Evolutionary conservation across 2,888 invertebrate genomes (phyloP).

Genomic region (Malachius bipustulatus): DNA sequence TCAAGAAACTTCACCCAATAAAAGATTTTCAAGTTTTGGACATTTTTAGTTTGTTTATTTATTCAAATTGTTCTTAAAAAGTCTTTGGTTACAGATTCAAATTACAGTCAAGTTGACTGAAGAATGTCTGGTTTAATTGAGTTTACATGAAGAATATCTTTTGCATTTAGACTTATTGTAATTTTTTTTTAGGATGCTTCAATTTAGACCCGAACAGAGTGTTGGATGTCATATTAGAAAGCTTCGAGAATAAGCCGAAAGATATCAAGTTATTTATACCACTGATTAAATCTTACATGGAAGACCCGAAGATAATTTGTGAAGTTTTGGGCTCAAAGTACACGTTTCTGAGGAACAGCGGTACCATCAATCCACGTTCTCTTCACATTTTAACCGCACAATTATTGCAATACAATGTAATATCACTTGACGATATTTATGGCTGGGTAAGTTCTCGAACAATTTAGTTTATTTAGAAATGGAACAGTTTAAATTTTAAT

Average conservation of each 20-base stretch:
- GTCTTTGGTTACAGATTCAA: too few species aligned
- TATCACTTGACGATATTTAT: conserved; percentile 79
- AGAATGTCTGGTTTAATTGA: too few species aligned
- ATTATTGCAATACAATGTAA: conserved; percentile 76
- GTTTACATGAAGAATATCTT: conserved; percentile 13
- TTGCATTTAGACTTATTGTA: conserved; percentile 12
- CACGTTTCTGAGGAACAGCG: conserved; percentile 53
- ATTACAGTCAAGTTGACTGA: too few species aligned
- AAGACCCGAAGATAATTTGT: conserved; percentile 75
- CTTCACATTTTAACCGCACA: conserved; percentile 83
- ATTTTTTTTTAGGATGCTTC: conserved; percentile 71
- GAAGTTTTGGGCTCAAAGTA: conserved; percentile 94
- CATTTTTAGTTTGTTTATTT: too few species aligned
- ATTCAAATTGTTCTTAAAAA: too few species aligned
- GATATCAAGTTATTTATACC: conserved; percentile 75
- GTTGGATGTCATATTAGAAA: conserved; percentile 89
- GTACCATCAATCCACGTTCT: conserved; percentile 62
- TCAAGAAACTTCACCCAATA: too few species aligned
- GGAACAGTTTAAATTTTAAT: too few species aligned
- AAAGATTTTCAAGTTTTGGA: too few species aligned
- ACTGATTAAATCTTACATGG: conserved; percentile 73
- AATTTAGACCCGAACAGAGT: conserved; percentile 98
- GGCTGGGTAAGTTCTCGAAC: conserved; percentile 85
- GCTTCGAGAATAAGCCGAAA: conserved; percentile 81
- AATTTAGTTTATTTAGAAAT: too few species aligned